Evolutionary conservation across 2,888 invertebrate species (phyloP).

Genomic region (Lasioglossum pauxillum): DNA sequence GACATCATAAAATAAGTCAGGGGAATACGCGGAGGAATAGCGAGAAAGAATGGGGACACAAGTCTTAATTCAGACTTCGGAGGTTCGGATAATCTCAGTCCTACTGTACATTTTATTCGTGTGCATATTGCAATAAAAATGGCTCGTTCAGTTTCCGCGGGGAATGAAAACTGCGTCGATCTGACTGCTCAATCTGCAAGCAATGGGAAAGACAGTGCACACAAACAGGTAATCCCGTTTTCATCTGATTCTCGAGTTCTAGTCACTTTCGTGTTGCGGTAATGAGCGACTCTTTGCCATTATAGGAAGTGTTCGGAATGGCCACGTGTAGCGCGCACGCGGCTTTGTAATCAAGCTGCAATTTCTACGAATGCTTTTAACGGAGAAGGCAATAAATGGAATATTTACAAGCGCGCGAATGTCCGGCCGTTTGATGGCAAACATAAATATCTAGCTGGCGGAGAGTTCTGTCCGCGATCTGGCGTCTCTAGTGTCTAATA

Average conservation of each 20-base stretch:
- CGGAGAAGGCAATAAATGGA: background rate
- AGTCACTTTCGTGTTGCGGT: background rate
- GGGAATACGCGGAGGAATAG: no score
- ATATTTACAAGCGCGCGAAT: background rate
- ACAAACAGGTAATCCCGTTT: background rate
- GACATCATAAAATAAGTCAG: no score
- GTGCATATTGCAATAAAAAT: no score
- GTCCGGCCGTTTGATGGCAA: background rate
- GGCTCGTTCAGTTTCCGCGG: no score
- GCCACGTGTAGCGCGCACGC: background rate
- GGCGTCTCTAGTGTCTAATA: constrained; percentile 14
- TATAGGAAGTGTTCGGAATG: background rate
- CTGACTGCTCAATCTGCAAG: background rate
- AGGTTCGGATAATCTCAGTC: no score
- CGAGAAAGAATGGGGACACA: no score
- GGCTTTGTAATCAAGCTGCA: background rate
- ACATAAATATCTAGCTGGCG: background rate
- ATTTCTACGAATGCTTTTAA: background rate
- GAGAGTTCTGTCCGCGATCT: background rate
- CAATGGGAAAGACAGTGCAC: background rate
- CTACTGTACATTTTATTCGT: no score
- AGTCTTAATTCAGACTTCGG: no score
- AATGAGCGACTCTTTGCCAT: background rate
- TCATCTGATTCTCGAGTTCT: background rate
- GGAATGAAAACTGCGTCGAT: background rate